Evolutionary conservation across 2,113 vertebrate species (phyloP).

Genomic region (Drymodes brunneopygia): DNA sequence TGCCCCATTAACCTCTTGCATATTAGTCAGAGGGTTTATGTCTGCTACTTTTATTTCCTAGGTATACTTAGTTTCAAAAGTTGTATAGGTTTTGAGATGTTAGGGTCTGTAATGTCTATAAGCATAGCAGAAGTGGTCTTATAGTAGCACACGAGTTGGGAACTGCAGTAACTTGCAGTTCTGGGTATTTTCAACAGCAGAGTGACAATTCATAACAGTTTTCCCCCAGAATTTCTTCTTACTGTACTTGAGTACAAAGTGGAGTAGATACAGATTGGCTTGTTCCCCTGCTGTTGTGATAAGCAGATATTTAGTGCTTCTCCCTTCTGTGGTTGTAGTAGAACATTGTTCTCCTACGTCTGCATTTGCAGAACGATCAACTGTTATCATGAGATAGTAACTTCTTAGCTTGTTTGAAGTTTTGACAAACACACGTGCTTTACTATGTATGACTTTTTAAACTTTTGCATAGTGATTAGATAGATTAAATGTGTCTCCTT

Average conservation of each 20-base stretch:
- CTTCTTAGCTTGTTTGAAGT: neutral
- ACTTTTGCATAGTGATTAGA: neutral
- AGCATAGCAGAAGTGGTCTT: neutral
- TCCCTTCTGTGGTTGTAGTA: neutral
- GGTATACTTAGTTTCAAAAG: neutral
- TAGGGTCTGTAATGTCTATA: neutral
- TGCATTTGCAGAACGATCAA: neutral
- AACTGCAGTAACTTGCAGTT: neutral
- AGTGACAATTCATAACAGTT: neutral
- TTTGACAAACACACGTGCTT: neutral
- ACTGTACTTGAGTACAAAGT: neutral
- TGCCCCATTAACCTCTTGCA: neutral
- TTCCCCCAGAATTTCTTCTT: neutral
- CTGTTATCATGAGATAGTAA: neutral
- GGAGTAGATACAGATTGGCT: neutral
- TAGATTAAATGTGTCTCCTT: neutral
- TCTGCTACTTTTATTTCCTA: neutral
- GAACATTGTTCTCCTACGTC: neutral
- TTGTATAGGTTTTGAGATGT: neutral
- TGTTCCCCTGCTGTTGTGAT: neutral
- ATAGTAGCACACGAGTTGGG: neutral
- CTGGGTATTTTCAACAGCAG: neutral
- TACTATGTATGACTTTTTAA: neutral
- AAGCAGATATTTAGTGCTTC: neutral
- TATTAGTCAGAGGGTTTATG: neutral